phyloP scores from a whole-genome alignment of 2,888 invertebrate species.

The Chymomyza procnemis region DNA sequence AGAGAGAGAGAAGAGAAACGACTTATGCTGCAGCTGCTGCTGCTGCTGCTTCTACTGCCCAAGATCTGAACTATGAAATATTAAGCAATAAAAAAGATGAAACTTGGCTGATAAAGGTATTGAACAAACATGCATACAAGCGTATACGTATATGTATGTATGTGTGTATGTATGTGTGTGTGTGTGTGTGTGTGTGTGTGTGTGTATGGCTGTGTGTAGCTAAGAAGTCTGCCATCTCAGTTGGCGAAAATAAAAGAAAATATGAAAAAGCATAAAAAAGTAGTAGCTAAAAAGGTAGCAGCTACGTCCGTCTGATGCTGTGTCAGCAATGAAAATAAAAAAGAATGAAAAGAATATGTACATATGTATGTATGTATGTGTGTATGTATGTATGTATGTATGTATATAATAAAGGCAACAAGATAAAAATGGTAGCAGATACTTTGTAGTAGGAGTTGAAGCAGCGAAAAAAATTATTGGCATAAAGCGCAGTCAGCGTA shows the following conservation, averaged over 20 bases:
- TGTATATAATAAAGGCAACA: not conserved
- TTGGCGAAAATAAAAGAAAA: conserved; percentile 35
- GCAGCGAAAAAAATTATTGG: conserved; percentile 40
- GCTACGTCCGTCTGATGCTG: not conserved
- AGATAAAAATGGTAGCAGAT: not conserved
- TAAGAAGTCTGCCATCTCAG: conserved; percentile 18
- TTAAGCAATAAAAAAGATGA: conserved; percentile 51
- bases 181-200: conserved; percentile 5
- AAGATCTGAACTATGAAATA: conserved; percentile 44
- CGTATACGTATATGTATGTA: conserved; percentile 7
- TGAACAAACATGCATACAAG: not conserved
- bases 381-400: too few relatives aligned
- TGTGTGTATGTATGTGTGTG: conserved; percentile 8
- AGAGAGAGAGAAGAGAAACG: too few relatives aligned
- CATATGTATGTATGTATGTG: too few relatives aligned
- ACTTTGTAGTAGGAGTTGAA: conserved; percentile 20
- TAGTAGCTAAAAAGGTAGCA: conserved; percentile 13
- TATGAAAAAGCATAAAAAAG: not conserved
- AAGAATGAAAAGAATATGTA: not conserved
- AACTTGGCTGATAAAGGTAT: conserved; percentile 4
- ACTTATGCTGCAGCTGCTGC: too few relatives aligned
- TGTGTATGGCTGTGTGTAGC: conserved; percentile 6
- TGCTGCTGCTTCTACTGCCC: not conserved
- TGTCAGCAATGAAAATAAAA: not conserved
- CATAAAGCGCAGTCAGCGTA: conserved; percentile 46